Evolutionary conservation across 92 coral and sea anemone species (phyloP).

Genomic region (Desmophyllum pertusum): DNA sequence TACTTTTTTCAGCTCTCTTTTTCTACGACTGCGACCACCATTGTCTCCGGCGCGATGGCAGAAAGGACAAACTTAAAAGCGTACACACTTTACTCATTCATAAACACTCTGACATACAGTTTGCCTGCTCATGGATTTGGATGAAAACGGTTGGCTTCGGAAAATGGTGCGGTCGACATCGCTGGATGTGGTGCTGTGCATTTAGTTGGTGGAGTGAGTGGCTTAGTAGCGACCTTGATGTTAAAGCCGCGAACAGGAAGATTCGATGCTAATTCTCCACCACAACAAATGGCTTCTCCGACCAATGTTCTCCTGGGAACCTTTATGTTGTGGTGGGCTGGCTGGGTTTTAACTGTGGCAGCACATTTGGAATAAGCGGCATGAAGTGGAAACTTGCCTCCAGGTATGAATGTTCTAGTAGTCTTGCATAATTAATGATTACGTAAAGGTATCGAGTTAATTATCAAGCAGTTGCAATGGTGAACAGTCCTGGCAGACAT

Average conservation of each 20-base stretch:
- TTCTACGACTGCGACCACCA: slow-evolving; percentile 91
- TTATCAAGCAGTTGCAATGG: no score
- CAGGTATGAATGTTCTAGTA: slow-evolving; percentile 52
- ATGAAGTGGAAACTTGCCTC: slow-evolving; percentile 95
- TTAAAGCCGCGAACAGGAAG: slow-evolving; percentile 77
- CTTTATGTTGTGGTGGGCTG: slow-evolving; percentile 99
- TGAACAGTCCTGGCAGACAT: no score
- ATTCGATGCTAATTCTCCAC: slow-evolving; percentile 53
- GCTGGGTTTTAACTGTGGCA: slow-evolving; percentile 99
- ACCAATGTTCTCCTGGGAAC: slow-evolving; percentile 93
- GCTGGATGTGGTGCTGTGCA: slow-evolving; percentile 89
- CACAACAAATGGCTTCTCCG: slow-evolving; percentile 89
- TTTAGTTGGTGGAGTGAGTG: slow-evolving; percentile 86
- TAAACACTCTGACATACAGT: slow-evolving; percentile 82
- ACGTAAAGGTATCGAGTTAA: no score
- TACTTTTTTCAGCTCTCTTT: slow-evolving; percentile 91
- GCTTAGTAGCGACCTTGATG: slow-evolving; percentile 79
- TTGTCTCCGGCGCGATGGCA: slow-evolving; percentile 96
- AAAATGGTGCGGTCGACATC: slow-evolving; percentile 80
- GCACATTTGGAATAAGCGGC: slow-evolving; percentile 96
- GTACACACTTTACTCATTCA: slow-evolving; percentile 76
- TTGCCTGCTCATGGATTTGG: slow-evolving; percentile 98
- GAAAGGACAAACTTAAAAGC: slow-evolving; percentile 85
- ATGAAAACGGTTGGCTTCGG: slow-evolving; percentile 70
- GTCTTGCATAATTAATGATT: no score